phyloP scores from a whole-genome alignment of 1,140 invertebrate species.

The Pseudomyrmex cubaensis region DNA sequence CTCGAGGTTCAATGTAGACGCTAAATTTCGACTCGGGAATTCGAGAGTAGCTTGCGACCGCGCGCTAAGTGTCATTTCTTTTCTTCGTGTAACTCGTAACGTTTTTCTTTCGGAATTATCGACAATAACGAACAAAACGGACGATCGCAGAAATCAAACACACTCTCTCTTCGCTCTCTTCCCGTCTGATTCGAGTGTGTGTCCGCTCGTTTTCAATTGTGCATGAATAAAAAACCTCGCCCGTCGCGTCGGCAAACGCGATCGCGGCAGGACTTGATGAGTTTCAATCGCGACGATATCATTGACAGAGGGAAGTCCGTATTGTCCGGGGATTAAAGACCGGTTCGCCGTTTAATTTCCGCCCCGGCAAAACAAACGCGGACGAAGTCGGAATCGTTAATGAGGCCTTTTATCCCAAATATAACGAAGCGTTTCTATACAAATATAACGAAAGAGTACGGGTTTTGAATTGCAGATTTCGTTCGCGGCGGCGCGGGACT shows the following conservation, averaged over 20 bases:
- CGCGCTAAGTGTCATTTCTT: background rate
- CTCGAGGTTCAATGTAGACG: no score
- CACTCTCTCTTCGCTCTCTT: background rate
- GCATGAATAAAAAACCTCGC: slow-evolving; percentile 39
- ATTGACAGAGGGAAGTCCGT: slow-evolving; percentile 52
- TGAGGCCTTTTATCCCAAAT: slow-evolving; percentile 64
- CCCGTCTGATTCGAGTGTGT: background rate
- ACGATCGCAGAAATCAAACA: slow-evolving; percentile 1
- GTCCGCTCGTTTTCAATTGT: slow-evolving; percentile 16
- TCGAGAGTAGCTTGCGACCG: background rate
- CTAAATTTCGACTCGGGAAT: background rate
- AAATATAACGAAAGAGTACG: slow-evolving; percentile 15
- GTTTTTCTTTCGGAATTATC: slow-evolving; percentile 12
- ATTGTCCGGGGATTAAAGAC: slow-evolving; percentile 59
- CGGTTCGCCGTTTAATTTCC: slow-evolving; percentile 69
- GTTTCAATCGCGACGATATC: slow-evolving; percentile 26
- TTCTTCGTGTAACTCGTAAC: background rate
- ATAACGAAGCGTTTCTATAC: slow-evolving; percentile 38
- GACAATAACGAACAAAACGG: background rate
- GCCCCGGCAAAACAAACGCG: slow-evolving; percentile 61
- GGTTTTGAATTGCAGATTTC: slow-evolving; percentile 70
- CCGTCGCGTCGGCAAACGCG: background rate
- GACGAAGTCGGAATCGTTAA: slow-evolving; percentile 65
- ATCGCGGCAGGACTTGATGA: slow-evolving; percentile 1
- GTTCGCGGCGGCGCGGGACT: slow-evolving; percentile 2